Evolutionary conservation across 2,113 vertebrate genomes (phyloP).

Genomic region (Planiliza haematocheilus): DNA sequence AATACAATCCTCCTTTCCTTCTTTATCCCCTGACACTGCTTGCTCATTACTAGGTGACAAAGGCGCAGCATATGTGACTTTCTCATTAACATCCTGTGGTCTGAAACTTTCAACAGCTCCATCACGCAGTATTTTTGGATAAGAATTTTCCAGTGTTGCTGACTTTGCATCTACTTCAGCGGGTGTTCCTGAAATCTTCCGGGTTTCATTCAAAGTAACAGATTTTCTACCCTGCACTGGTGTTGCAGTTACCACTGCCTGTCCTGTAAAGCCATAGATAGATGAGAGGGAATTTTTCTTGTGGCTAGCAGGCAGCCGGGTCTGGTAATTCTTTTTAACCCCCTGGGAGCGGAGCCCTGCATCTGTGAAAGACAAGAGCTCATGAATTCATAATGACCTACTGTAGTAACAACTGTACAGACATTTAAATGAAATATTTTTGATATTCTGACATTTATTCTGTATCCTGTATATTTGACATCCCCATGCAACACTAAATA

Average conservation of each 20-base stretch:
- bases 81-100: constrained; percentile 67
- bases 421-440: too few relatives aligned
- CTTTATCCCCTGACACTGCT: not conserved
- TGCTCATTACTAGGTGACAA: constrained; percentile 53
- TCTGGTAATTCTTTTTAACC: constrained; percentile 59
- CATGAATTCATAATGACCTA: constrained; percentile 56
- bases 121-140: constrained; percentile 60
- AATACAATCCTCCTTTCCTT: constrained; percentile 10
- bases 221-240: constrained; percentile 33
- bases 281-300: constrained; percentile 43
- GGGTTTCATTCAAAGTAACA: constrained; percentile 13
- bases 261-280: constrained; percentile 20
- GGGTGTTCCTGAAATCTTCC: constrained; percentile 5
- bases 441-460: not conserved
- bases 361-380: constrained; percentile 71
- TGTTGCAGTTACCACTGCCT: not conserved
- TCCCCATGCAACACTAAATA: not conserved
- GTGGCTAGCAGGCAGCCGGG: constrained; percentile 37
- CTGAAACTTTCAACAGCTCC: constrained; percentile 62
- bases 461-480: not conserved
- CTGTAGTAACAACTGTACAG: constrained; percentile 9
- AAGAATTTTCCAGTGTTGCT: constrained; percentile 20
- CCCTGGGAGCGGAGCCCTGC: constrained; percentile 54
- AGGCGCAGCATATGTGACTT: constrained; percentile 57
- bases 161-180: constrained; percentile 1